phyloP scores from a whole-genome alignment of 2,888 invertebrate species.

The Tanypteryx hageni region DNA sequence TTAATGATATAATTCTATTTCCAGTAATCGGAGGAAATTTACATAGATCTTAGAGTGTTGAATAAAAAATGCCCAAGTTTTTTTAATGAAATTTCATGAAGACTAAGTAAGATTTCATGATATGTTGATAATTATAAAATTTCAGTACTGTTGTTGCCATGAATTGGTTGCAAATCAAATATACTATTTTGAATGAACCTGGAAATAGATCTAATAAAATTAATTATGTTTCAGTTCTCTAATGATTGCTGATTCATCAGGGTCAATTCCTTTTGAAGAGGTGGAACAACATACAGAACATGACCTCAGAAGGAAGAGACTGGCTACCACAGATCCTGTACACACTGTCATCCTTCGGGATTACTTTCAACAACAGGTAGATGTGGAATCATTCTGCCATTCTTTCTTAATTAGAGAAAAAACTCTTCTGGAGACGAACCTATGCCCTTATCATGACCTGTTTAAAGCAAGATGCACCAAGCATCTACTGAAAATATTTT shows the following conservation, averaged over 20 bases:
- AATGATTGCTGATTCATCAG: constrained; percentile 74
- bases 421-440: too few relatives aligned
- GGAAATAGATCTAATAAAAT: too few relatives aligned
- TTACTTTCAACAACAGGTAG: constrained; percentile 84
- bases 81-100: too few relatives aligned
- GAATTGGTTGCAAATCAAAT: neutral
- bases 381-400: neutral
- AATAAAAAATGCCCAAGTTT: too few relatives aligned
- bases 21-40: too few relatives aligned
- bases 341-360: constrained; percentile 86
- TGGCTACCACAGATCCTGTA: constrained; percentile 87
- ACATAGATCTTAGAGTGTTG: too few relatives aligned
- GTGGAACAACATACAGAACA: constrained; percentile 81
- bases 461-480: constrained; percentile 60
- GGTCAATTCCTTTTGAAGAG: constrained; percentile 69
- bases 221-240: constrained; percentile 73
- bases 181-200: neutral
- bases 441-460: neutral
- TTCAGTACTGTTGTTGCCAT: too few relatives aligned
- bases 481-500: too few relatives aligned
- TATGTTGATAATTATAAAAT: too few relatives aligned
- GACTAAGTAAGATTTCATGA: too few relatives aligned
- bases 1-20: too few relatives aligned
- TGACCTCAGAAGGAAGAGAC: constrained; percentile 83
- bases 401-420: neutral